These are phyloP conservation scores for Chymomyza fuscimana DNA, from an alignment of 2,888 invertebrate species.

Conservation along the genomic window DNA sequence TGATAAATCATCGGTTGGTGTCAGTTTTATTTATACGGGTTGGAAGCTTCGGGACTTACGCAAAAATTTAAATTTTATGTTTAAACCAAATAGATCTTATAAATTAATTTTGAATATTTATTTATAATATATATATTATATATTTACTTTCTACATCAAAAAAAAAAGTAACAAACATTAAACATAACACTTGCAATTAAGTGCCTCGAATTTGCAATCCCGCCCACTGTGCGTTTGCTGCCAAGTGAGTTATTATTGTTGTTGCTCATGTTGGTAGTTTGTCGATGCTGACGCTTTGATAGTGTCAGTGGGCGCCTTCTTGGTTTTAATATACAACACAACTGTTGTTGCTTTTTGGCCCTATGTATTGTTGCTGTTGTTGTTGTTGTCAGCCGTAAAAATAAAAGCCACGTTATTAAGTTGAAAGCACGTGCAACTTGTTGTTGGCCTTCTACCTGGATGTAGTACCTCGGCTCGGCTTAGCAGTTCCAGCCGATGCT, in stretches of 20 bases:
- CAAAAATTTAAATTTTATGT: too few species aligned
- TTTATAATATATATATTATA: too few species aligned
- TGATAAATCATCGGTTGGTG: too few species aligned
- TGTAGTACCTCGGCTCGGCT: constrained; percentile 17
- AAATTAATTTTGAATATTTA: too few species aligned
- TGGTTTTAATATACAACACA: constrained; percentile 47
- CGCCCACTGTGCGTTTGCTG: background rate
- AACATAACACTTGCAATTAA: background rate
- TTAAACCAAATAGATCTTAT: too few species aligned
- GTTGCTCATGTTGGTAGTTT: constrained; percentile 46
- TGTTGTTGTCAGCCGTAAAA: constrained; percentile 54
- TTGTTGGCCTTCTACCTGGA: constrained; percentile 46
- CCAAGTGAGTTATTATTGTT: constrained; percentile 33
- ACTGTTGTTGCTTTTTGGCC: constrained; percentile 38
- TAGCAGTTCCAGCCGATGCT: background rate
- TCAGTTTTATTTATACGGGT: too few species aligned
- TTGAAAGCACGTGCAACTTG: constrained; percentile 74
- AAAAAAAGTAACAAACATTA: too few species aligned
- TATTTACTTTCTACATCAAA: too few species aligned
- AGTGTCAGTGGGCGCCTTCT: constrained; percentile 40
- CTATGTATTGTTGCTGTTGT: constrained; percentile 3
- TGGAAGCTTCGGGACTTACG: too few species aligned
- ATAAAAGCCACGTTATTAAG: constrained; percentile 75
- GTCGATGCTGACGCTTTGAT: constrained; percentile 64
- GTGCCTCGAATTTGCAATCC: background rate